These are phyloP conservation scores for Drosophila bunnanda DNA, from an alignment of 2,888 invertebrate species.

Conservation along the genomic window DNA sequence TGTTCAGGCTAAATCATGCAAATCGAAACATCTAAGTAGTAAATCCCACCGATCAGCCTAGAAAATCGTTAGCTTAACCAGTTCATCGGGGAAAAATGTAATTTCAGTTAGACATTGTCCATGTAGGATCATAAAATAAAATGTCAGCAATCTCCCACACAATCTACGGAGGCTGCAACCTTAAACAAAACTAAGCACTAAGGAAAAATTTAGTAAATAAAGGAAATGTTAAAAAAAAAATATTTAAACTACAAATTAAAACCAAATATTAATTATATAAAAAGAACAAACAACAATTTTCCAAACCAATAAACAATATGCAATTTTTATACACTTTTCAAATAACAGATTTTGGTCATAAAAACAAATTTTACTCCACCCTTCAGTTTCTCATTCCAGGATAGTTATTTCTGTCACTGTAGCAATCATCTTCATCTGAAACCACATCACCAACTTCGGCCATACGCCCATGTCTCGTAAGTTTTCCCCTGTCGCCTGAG, in stretches of 20 bases:
- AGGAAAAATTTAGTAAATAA: neutral
- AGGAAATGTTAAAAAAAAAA: neutral
- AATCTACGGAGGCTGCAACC: constrained; percentile 10
- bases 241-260: too few relatives aligned
- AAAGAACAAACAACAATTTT: too few relatives aligned
- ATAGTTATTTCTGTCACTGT: neutral
- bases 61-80: constrained; percentile 25
- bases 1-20: neutral
- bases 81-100: constrained; percentile 15
- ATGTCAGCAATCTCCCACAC: constrained; percentile 36
- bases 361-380: neutral
- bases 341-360: rapidly evolving
- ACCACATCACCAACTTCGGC: constrained; percentile 24
- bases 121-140: constrained; percentile 38
- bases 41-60: constrained; percentile 4
- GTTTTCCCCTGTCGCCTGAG: constrained; percentile 18
- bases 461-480: constrained; percentile 37
- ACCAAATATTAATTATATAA: neutral
- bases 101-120: constrained; percentile 28
- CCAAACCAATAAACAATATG: rapidly evolving
- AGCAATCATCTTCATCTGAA: constrained; percentile 29
- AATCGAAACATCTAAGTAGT: constrained; percentile 1
- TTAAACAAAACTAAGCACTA: constrained; percentile 6
- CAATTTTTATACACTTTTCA: too few relatives aligned
- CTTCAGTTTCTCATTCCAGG: neutral